Percentiles rank a stretch among this genome's conserved stretches.
phyloP scores from a whole-genome alignment of 2,888 invertebrate species.

The Polydrusus tereticollis region DNA sequence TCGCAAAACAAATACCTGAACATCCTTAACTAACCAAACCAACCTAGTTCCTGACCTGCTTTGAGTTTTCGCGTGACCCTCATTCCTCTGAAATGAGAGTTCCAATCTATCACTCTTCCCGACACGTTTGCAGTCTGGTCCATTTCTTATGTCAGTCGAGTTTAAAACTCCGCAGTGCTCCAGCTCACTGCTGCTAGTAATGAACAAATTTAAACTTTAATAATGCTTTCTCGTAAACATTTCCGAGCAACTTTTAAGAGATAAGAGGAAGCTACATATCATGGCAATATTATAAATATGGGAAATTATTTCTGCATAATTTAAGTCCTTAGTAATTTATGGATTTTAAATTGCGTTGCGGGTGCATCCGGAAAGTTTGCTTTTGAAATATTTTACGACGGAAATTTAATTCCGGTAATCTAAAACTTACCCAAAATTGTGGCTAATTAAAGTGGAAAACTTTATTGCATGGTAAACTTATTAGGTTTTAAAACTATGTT shows the following conservation, averaged over 20 bases:
- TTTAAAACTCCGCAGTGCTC: slow-evolving; percentile 46
- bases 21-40: not conserved
- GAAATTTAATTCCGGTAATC: slow-evolving; percentile 4
- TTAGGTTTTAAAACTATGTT: not conserved
- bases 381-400: not conserved
- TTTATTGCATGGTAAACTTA: not conserved
- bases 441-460: slow-evolving; percentile 11
- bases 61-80: slow-evolving; percentile 15
- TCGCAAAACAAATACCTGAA: no score
- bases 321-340: slow-evolving; percentile 26
- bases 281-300: slow-evolving; percentile 31
- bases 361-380: slow-evolving; percentile 25
- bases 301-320: slow-evolving; percentile 32
- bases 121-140: slow-evolving; percentile 51
- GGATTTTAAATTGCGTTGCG: slow-evolving; percentile 17
- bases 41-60: slow-evolving; percentile 18
- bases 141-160: slow-evolving; percentile 32
- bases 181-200: slow-evolving; percentile 28
- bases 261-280: slow-evolving; percentile 24
- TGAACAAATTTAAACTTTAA: slow-evolving; percentile 50
- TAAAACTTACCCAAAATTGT: slow-evolving; percentile 6
- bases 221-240: slow-evolving; percentile 18
- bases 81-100: slow-evolving; percentile 48
- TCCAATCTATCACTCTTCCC: slow-evolving; percentile 58
- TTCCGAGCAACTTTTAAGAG: slow-evolving; percentile 24